Conservation (phyloP, 2,888 invertebrate species). For the Chrysolina oricalcia region DNA sequence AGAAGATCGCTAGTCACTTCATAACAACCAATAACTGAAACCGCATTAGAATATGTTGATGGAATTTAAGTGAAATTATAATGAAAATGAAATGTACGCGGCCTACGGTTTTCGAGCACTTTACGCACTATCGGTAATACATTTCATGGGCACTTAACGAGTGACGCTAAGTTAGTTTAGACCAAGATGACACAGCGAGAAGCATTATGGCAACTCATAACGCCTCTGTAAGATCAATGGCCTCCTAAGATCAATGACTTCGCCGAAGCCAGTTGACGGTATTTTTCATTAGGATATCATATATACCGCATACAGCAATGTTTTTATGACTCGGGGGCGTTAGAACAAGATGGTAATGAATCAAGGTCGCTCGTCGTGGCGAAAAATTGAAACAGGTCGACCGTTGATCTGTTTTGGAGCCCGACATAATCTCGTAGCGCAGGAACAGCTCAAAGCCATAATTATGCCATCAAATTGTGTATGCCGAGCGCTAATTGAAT, state of each 20-base stretch:
- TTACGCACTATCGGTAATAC: neutral
- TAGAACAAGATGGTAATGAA: neutral
- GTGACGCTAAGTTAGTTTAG: neutral
- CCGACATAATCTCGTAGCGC: neutral
- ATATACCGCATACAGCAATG: conserved; percentile 3
- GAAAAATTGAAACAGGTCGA: neutral
- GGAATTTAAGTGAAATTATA: neutral
- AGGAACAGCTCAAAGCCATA: neutral
- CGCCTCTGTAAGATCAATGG: conserved; percentile 60
- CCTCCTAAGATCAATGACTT: conserved; percentile 65
- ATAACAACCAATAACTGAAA: neutral
- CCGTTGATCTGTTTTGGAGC: neutral
- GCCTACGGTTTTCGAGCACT: neutral
- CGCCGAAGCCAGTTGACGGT: conserved; percentile 57
- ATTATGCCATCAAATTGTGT: neutral
- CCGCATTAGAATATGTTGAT: neutral
- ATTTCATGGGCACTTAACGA: neutral
- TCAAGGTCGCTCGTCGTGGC: neutral
- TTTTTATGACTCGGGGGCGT: conserved; percentile 10
- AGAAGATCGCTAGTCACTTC: neutral
- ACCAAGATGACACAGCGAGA: conserved; percentile 20
- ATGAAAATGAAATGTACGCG: neutral
- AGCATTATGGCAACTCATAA: conserved; percentile 21
- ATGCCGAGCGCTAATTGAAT: neutral
- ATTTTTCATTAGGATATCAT: conserved; percentile 51